Evolutionary conservation across 1,140 invertebrate genomes (phyloP).

Genomic region (Nephila pilipes): DNA sequence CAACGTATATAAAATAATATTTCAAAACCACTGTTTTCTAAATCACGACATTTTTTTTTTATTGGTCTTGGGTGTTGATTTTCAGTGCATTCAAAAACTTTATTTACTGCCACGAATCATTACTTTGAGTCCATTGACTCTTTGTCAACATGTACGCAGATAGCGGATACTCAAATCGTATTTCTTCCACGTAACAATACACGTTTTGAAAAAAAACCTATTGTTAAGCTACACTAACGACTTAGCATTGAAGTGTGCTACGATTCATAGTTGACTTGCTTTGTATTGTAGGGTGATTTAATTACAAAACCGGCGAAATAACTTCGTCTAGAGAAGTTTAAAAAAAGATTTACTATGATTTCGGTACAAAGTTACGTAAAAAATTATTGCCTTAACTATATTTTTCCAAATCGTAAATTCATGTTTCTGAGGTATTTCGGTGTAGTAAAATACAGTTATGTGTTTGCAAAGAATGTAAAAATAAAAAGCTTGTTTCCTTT

Average conservation of each 20-base stretch:
- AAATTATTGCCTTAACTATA: too few relatives aligned
- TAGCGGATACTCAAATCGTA: not conserved
- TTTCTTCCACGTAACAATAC: not conserved
- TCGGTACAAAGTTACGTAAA: too few relatives aligned
- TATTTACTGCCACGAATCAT: not conserved
- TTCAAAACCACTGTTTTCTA: not conserved
- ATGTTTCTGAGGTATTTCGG: too few relatives aligned
- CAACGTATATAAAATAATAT: not conserved
- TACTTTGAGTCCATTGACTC: conserved; percentile 9
- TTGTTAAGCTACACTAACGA: not conserved
- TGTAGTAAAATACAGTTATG: too few relatives aligned
- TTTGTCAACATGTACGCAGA: not conserved
- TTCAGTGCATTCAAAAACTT: not conserved
- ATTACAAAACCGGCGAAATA: too few relatives aligned
- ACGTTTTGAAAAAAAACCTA: not conserved
- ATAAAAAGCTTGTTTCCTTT: too few relatives aligned
- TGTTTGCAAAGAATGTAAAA: too few relatives aligned
- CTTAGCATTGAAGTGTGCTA: not conserved
- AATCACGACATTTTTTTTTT: conserved; percentile 1
- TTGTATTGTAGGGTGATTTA: too few relatives aligned
- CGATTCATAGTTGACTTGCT: too few relatives aligned
- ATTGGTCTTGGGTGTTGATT: not conserved
- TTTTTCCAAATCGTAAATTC: too few relatives aligned
- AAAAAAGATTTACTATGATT: too few relatives aligned
- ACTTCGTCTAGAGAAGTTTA: too few relatives aligned